Evolutionary conservation across 2,888 invertebrate genomes (phyloP).

Genomic region (Hoplodrina blanda): DNA sequence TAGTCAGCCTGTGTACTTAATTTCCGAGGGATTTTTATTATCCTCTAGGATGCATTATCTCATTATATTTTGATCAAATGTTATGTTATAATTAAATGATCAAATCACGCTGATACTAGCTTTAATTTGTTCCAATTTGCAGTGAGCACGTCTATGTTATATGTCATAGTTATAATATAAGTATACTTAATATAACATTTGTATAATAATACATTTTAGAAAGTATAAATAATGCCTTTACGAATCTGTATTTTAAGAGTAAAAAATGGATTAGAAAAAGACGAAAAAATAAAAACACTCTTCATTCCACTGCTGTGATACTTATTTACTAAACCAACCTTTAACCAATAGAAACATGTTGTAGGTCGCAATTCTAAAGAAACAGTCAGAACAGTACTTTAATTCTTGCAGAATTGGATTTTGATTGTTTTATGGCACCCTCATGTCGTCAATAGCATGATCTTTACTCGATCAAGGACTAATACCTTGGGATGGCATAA

Average conservation of each 20-base stretch:
- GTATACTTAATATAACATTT: conserved; percentile 7
- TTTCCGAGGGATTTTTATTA: neutral
- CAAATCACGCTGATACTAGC: conserved; percentile 26
- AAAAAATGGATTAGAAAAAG: conserved; percentile 50
- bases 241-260: conserved; percentile 45
- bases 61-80: neutral
- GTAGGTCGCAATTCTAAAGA: neutral
- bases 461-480: neutral
- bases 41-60: neutral
- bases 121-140: conserved; percentile 17
- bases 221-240: conserved; percentile 33
- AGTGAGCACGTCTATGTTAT: conserved; percentile 28
- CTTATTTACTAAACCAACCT: conserved; percentile 6
- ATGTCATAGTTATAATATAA: conserved; percentile 8
- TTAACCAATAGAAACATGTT: neutral
- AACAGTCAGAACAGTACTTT: neutral
- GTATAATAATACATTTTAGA: conserved; percentile 27
- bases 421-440: neutral
- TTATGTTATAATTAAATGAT: neutral
- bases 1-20: neutral
- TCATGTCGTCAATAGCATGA: neutral
- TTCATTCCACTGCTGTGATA: conserved; percentile 55
- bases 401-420: neutral
- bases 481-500: no score
- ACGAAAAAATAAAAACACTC: conserved; percentile 52